Base-by-base conservation (phyloP, 1,140 invertebrate species). In the Apis laboriosa region DNA sequence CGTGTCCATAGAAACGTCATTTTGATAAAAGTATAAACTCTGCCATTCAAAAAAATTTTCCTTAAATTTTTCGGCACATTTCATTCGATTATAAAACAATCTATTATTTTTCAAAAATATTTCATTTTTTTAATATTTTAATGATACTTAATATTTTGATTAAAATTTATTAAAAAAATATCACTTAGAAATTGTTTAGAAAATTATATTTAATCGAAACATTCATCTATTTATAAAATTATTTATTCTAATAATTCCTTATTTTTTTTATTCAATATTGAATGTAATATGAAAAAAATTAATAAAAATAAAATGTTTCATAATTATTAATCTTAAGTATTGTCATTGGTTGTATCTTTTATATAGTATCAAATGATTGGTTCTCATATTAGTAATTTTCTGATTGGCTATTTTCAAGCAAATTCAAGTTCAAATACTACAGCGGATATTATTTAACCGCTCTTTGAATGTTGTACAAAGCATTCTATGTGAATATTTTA, bases 1-100 rank as follows among this genome's bases (percentile, higher is more conserved):
- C 92, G 92, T 93, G 92, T 92, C 90, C 88, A 77, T 68, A 76
- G 81, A 89, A 90, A 92, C 90, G 92, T 91, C 90, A 92, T 83
- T 85, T 80, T 53, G 19, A 71, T 66, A 21, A 24, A 49, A 11
- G 19, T 1, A 19, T 3, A 56, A n/a, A 55, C 17, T 11, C 19
- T 49, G 80, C 74, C 55, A 73, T 34, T 67, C 64, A 9, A 9
- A 17, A 49, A 13, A 11, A 0, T 17, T 2, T n/a, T 4, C 1
- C 1, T 15, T 0, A 80, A 83, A 34, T n/a, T 80, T 49, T 19
- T 34, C 34, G 34, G n/a, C 28, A 34, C 7, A 13, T 13, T 34
- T 72, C 19, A 9, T 9, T 56, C 53, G 53, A 17, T 58, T 21
- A 56, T 7, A 11, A 28, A 55, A 51, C 19, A 55, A 12, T 21